A percentile compares a stretch with the other conserved stretches of the same genome.
phyloP scores from a whole-genome alignment of 2,888 invertebrate species.

The Druceiella hillmani region DNA sequence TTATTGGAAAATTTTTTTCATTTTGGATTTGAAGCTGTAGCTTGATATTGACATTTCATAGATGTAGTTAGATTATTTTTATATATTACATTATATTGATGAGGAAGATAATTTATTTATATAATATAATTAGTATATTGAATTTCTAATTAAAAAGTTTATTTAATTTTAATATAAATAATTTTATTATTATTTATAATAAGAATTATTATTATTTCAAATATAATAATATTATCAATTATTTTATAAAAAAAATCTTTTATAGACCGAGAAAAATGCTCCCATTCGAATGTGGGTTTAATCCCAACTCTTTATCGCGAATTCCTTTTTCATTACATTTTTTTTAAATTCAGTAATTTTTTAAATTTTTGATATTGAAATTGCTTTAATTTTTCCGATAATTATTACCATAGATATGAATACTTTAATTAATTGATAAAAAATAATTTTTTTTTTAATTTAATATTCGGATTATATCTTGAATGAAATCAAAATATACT shows the following conservation, averaged over 20 bases:
- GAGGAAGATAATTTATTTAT: constrained; percentile 58
- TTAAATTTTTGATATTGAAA: constrained; percentile 70
- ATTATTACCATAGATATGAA: constrained; percentile 37
- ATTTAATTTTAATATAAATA: constrained; percentile 54
- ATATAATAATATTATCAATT: constrained; percentile 45
- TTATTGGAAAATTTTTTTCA: constrained; percentile 48
- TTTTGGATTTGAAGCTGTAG: constrained; percentile 40
- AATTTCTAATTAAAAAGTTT: constrained; percentile 67
- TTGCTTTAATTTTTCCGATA: constrained; percentile 57
- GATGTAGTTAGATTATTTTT: constrained; percentile 39
- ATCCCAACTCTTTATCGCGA: constrained; percentile 36
- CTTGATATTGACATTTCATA: constrained; percentile 43
- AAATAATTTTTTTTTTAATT: constrained; percentile 46
- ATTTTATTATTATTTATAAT: constrained; percentile 39
- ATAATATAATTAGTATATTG: constrained; percentile 66
- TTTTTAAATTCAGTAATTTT: constrained; percentile 66
- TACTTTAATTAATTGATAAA: constrained; percentile 32
- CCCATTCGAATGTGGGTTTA: constrained; percentile 56
- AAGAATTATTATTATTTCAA: constrained; percentile 38
- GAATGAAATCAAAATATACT: constrained; percentile 44
- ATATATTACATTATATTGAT: constrained; percentile 62
- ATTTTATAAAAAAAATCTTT: constrained; percentile 54
- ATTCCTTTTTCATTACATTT: constrained; percentile 46
- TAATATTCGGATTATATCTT: constrained; percentile 43
- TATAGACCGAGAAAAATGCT: constrained; percentile 57